These are phyloP conservation scores for Ectemnius cavifrons DNA, from an alignment of 2,888 invertebrate species.

Conservation along the genomic window DNA sequence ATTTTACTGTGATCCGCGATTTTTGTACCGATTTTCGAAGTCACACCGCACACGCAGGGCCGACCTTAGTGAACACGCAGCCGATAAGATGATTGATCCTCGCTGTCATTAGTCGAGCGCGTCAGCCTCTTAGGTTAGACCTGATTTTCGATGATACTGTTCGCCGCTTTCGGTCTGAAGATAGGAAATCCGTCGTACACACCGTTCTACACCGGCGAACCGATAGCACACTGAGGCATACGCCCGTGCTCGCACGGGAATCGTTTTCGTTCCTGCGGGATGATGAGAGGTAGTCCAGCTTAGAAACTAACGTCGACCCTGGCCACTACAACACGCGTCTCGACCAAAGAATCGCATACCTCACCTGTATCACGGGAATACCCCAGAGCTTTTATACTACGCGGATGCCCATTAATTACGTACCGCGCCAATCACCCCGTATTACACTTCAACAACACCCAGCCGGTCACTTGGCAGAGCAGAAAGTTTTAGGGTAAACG, in stretches of 20 bases:
- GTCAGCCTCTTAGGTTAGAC: too few species aligned
- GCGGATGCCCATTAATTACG: slow-evolving; percentile 42
- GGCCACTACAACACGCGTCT: slow-evolving; percentile 46
- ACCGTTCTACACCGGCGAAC: background rate
- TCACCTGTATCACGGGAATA: slow-evolving; percentile 39
- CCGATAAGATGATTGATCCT: too few species aligned
- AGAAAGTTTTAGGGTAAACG: background rate
- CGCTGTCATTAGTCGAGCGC: too few species aligned
- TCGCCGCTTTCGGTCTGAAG: background rate
- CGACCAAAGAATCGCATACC: slow-evolving; percentile 49
- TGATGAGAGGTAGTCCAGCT: too few species aligned
- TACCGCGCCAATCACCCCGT: slow-evolving; percentile 33
- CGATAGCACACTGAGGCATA: background rate
- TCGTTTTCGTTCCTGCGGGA: background rate
- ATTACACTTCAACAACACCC: slow-evolving; percentile 20
- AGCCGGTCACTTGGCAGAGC: background rate
- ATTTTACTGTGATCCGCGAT: slow-evolving; percentile 70
- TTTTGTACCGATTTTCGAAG: slow-evolving; percentile 69
- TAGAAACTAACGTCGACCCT: slow-evolving; percentile 49
- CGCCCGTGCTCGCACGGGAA: background rate
- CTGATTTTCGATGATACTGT: too few species aligned
- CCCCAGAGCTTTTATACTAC: slow-evolving; percentile 50
- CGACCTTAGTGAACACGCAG: slow-evolving; percentile 40
- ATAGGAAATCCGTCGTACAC: background rate
- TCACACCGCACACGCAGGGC: slow-evolving; percentile 64